phyloP scores from a whole-genome alignment of 2,797 vertebrate genomes.

The Sphaeramia orbicularis region DNA sequence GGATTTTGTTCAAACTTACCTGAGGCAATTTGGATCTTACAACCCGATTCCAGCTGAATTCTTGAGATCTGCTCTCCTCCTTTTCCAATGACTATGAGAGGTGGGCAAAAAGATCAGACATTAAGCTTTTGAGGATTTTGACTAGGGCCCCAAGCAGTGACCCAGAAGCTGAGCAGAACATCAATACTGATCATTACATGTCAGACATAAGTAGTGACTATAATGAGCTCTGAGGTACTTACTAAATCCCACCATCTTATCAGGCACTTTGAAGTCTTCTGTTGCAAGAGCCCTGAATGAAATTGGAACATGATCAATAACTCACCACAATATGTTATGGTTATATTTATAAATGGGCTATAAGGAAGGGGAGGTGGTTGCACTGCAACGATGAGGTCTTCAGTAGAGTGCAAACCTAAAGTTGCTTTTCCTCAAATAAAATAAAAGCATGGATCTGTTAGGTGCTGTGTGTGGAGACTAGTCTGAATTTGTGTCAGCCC shows the following conservation, averaged over 20 bases:
- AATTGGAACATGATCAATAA: conserved; percentile 56
- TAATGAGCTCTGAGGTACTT: conserved; percentile 82
- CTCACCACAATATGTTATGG: not conserved
- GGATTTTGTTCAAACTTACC: conserved; percentile 80
- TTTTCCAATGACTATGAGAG: conserved; percentile 94
- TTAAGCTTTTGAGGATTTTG: conserved; percentile 29
- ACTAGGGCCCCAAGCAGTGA: conserved; percentile 40
- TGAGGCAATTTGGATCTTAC: conserved; percentile 99
- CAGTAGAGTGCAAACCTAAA: no score
- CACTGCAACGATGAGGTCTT: no score
- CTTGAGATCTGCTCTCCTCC: conserved; percentile 98
- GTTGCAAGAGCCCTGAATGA: conserved; percentile 94
- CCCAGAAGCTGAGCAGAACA: conserved; percentile 38
- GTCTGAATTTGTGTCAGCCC: no score
- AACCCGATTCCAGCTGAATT: conserved; percentile 98
- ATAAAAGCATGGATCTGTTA: no score
- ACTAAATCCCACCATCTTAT: conserved; percentile 99
- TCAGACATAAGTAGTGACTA: conserved; percentile 35
- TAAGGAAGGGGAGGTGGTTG: no score
- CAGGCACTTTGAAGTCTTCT: conserved; percentile 99
- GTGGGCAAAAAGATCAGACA: conserved; percentile 9
- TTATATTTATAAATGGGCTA: no score
- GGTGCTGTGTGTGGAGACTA: no score
- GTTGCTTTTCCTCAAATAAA: no score
- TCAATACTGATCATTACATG: conserved; percentile 57